These are phyloP conservation scores for Amniataba percoides DNA, from an alignment of 2,797 vertebrate species.

Conservation along the genomic window DNA sequence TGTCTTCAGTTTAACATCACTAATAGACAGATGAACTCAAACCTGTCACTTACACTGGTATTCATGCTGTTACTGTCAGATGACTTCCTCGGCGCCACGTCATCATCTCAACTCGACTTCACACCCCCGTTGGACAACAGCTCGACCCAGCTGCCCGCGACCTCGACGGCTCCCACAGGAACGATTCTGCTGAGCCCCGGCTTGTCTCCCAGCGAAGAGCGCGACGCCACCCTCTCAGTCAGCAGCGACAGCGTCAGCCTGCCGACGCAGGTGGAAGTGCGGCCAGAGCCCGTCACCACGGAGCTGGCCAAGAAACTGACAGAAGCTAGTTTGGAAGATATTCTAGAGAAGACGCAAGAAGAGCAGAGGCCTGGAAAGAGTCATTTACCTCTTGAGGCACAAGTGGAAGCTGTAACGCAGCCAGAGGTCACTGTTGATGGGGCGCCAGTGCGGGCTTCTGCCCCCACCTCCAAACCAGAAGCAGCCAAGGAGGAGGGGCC, in stretches of 20 bases:
- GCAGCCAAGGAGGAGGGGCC: constrained; percentile 88
- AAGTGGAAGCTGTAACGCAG: constrained; percentile 44
- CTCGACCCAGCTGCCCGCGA: not conserved
- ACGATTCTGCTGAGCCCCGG: constrained; percentile 62
- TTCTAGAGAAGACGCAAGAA: constrained; percentile 66
- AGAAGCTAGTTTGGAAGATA: constrained; percentile 85
- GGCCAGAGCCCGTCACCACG: constrained; percentile 48
- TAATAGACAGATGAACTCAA: not conserved
- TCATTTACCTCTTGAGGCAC: constrained; percentile 43
- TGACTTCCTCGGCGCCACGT: constrained; percentile 87
- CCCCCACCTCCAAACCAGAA: constrained; percentile 83
- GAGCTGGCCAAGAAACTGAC: constrained; percentile 83
- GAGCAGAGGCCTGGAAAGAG: constrained; percentile 58
- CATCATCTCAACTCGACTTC: constrained; percentile 81
- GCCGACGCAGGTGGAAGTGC: constrained; percentile 91
- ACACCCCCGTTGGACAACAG: constrained; percentile 69
- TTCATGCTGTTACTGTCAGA: constrained; percentile 78
- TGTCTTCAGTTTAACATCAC: not conserved
- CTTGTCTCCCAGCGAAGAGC: constrained; percentile 73
- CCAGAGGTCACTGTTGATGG: constrained; percentile 43
- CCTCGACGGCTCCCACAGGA: constrained; percentile 29
- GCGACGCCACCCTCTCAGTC: constrained; percentile 87
- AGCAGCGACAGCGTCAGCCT: constrained; percentile 94
- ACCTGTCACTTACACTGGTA: not conserved
- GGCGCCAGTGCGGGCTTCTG: constrained; percentile 40